These are phyloP conservation scores for Aproaerema taeniolella DNA, from an alignment of 2,888 invertebrate species.

Conservation along the genomic window DNA sequence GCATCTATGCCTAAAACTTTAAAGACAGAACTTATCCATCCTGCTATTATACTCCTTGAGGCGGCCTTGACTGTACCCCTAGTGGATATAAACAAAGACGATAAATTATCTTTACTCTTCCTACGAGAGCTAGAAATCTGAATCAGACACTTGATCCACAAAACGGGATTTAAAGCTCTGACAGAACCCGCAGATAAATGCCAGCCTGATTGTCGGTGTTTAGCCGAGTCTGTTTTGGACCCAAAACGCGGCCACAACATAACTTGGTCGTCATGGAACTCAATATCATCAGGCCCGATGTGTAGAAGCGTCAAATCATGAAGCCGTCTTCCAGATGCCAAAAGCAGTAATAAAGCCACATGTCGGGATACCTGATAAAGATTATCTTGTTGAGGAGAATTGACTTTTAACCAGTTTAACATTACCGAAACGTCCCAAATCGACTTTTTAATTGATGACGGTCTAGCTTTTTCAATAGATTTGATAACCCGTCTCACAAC, in stretches of 20 bases:
- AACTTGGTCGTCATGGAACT: neutral
- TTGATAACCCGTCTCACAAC: neutral
- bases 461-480: neutral
- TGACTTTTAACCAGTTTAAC: neutral
- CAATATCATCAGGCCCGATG: constrained; percentile 6
- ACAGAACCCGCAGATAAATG: neutral
- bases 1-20: neutral
- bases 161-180: neutral
- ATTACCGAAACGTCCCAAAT: neutral
- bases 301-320: constrained; percentile 4
- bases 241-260: constrained; percentile 10
- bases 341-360: neutral
- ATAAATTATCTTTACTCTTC: no score
- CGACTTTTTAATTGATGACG: neutral
- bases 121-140: constrained; percentile 1
- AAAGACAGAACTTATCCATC: neutral
- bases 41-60: constrained; percentile 4
- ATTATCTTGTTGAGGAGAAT: neutral
- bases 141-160: constrained; percentile 5
- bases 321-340: constrained; percentile 3
- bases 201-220: constrained; percentile 11
- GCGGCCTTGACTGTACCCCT: constrained; percentile 5
- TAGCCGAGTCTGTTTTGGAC: constrained; percentile 9
- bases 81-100: constrained; percentile 10
- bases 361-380: constrained; percentile 3